These are phyloP conservation scores for Acleris literana DNA, from an alignment of 2,888 invertebrate genomes.

Conservation along the genomic window DNA sequence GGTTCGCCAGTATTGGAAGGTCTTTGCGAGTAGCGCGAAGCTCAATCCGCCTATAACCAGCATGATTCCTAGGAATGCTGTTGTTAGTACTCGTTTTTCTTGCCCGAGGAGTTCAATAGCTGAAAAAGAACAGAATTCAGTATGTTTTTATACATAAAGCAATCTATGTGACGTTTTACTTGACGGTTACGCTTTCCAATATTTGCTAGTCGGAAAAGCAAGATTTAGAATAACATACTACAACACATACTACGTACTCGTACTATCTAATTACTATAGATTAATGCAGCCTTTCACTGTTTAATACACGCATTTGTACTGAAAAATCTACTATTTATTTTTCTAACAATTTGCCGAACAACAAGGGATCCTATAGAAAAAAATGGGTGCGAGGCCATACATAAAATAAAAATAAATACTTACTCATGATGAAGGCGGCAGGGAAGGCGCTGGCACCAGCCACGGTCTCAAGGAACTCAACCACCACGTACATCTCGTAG, in stretches of 20 bases:
- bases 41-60: slow-evolving; percentile 88
- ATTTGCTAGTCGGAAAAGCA: too few relatives aligned
- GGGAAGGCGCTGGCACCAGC: slow-evolving; percentile 84
- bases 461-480: slow-evolving; percentile 84
- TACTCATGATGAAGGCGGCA: slow-evolving; percentile 81
- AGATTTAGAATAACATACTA: too few relatives aligned
- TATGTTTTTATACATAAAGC: neutral
- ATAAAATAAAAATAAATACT: slow-evolving; percentile 39
- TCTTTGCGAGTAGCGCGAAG: slow-evolving; percentile 87
- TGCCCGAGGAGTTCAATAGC: slow-evolving; percentile 75
- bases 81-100: slow-evolving; percentile 71
- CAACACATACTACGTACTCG: too few relatives aligned
- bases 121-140: slow-evolving; percentile 47
- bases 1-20: slow-evolving; percentile 87
- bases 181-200: neutral
- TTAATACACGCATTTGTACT: too few relatives aligned
- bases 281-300: too few relatives aligned
- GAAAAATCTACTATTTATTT: too few relatives aligned
- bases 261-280: too few relatives aligned
- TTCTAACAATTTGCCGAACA: too few relatives aligned
- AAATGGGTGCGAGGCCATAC: too few relatives aligned
- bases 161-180: neutral
- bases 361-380: too few relatives aligned
- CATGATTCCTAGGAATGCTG: slow-evolving; percentile 72
- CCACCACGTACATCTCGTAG: slow-evolving; percentile 82